Base-by-base conservation (phyloP, 2,888 invertebrate genomes). In the Pandemis cinnamomeana region DNA sequence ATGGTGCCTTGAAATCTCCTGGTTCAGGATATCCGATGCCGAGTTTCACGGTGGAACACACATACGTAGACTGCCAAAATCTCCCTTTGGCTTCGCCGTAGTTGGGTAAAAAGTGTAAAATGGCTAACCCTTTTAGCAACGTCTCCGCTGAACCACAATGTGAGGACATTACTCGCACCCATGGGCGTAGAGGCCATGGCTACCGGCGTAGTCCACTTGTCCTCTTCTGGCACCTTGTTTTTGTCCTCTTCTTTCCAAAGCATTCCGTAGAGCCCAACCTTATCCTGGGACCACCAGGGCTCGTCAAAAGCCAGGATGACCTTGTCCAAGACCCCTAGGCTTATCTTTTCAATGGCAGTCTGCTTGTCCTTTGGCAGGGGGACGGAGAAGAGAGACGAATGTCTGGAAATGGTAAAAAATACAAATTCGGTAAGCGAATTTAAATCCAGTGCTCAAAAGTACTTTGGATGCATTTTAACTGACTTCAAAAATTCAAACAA, bases 251-350 rank as follows among this genome's bases (percentile, higher is more conserved):
- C 82, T 10, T 80, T 86, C 94, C 94, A 94, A 1, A 93, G 72
- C 11, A 94, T 86, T 72, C 80, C 78, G 62, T 87, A 83, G 85
- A 0, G 27, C 42, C 0, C 66, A 3, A 60, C 5, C 27, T 69
- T 80, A 7, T 86, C 83, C 0, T 58, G 83, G 0, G 92, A 88
- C 96, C 97, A 97, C 96, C 97, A 97, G 5, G 91, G 89, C 11
- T 91, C 83, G 0, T 95, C 89, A 84, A 96, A 97, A 46, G 94
- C 90, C 0, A 97, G 79, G 68, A 95, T 95, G 27, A 97, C 95
- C 89, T 97, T 97, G 75, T 95, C 95, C 0, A 96, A 95, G 0
- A 95, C 94, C 0, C 97, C 97, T 78, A 96, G 95, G 0, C 95
- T 94, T 61, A 96, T 84, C 20, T 90, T 90, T 87, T 95, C 82